These are phyloP conservation scores for Rhinopomastus cyanomelas DNA, from an alignment of 2,113 vertebrate genomes.

Conservation along the genomic window DNA sequence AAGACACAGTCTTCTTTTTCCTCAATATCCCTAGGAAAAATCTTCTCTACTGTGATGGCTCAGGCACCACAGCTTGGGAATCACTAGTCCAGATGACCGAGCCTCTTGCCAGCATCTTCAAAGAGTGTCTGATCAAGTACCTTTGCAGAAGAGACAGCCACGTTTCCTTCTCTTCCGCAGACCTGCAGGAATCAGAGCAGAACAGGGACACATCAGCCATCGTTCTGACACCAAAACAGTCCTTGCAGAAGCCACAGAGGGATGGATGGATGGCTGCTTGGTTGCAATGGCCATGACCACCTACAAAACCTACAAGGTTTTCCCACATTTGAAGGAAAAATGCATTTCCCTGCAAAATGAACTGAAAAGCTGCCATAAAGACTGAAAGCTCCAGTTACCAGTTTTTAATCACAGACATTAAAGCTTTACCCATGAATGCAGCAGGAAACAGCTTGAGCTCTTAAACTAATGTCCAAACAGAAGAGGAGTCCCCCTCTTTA, in stretches of 20 bases:
- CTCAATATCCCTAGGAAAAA: not conserved
- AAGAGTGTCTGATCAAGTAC: constrained; percentile 71
- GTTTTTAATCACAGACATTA: not conserved
- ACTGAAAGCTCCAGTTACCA: not conserved
- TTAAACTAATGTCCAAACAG: not conserved
- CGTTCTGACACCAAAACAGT: not conserved
- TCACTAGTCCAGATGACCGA: not conserved
- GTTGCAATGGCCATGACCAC: not conserved
- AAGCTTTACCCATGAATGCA: not conserved
- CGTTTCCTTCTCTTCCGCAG: constrained; percentile 87
- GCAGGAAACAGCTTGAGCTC: not conserved
- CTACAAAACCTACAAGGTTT: not conserved
- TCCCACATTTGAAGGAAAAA: not conserved
- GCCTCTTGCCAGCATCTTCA: not conserved
- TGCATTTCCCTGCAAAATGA: not conserved
- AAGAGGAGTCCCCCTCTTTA: not conserved
- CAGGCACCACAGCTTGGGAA: not conserved
- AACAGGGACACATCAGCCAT: constrained; percentile 12
- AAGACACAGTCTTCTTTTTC: not conserved
- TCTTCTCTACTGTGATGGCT: not conserved
- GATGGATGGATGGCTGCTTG: not conserved
- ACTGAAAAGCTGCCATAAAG: not conserved
- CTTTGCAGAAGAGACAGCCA: constrained; percentile 90
- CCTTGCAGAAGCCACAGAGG: not conserved
- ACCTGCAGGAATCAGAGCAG: constrained; percentile 76